phyloP scores from a whole-genome alignment of 2,888 invertebrate genomes.

The Hyalella azteca region DNA sequence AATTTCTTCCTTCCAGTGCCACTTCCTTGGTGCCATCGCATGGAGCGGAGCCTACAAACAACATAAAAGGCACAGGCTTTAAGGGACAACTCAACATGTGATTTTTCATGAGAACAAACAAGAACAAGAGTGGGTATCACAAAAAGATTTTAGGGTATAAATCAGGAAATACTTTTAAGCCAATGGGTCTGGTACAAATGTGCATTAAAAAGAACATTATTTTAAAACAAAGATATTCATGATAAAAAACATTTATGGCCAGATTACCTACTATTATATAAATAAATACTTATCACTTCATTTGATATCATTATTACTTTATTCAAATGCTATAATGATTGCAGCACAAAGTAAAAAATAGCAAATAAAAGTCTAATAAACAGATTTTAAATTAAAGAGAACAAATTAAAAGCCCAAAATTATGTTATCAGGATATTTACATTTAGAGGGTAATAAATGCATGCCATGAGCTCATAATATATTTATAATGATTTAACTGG shows the following conservation, averaged over 20 bases:
- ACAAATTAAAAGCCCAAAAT: not conserved
- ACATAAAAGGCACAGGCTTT: not conserved
- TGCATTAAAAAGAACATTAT: not conserved
- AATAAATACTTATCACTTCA: too few relatives aligned
- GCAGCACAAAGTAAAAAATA: not conserved
- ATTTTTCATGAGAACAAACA: not conserved
- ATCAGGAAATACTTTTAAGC: not conserved
- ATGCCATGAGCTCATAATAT: too few relatives aligned
- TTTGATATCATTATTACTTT: not conserved
- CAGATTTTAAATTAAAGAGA: not conserved
- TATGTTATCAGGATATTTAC: not conserved
- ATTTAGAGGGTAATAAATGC: too few relatives aligned
- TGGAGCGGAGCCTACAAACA: conserved; percentile 40
- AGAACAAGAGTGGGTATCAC: not conserved
- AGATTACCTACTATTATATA: too few relatives aligned
- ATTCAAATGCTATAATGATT: not conserved
- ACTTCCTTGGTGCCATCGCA: conserved; percentile 39
- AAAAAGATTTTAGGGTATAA: not conserved
- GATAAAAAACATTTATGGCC: not conserved
- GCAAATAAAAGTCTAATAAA: not conserved
- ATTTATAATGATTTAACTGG: not conserved
- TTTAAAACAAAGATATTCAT: not conserved
- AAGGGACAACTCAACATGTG: not conserved
- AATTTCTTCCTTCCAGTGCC: conserved; percentile 45
- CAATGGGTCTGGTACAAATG: not conserved